Percentiles rank a stretch among this genome's conserved stretches.
These are phyloP conservation scores for Plectrocnemia conspersa DNA, from an alignment of 1,140 invertebrate species.

Conservation along the genomic window DNA sequence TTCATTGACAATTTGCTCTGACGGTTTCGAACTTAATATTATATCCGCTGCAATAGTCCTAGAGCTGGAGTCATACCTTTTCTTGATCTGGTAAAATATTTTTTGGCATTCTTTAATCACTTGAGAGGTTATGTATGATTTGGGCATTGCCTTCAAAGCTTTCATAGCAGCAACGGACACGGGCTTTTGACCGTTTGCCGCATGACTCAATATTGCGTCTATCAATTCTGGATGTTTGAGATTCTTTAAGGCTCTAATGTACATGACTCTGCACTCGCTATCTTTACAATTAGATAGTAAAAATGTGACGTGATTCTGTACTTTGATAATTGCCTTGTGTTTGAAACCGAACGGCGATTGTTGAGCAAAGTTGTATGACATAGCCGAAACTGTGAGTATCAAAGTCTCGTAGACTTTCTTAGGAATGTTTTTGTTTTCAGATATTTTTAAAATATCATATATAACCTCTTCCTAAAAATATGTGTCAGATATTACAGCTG, in stretches of 20 bases:
- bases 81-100: slow-evolving; percentile 62
- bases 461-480: slow-evolving; percentile 49
- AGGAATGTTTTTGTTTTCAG: slow-evolving; percentile 48
- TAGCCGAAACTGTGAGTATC: slow-evolving; percentile 59
- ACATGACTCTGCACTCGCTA: slow-evolving; percentile 56
- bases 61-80: slow-evolving; percentile 64
- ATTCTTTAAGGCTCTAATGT: slow-evolving; percentile 65
- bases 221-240: slow-evolving; percentile 55
- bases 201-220: slow-evolving; percentile 54
- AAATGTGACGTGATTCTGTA: slow-evolving; percentile 49
- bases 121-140: slow-evolving; percentile 45
- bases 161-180: slow-evolving; percentile 62
- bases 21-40: slow-evolving; percentile 57
- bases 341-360: slow-evolving; percentile 26
- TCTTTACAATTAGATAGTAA: slow-evolving; percentile 53
- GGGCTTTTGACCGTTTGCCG: slow-evolving; percentile 48
- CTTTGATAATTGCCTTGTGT: slow-evolving; percentile 44
- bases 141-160: slow-evolving; percentile 56
- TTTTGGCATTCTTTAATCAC: slow-evolving; percentile 49
- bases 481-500: not conserved
- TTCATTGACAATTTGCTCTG: slow-evolving; percentile 50
- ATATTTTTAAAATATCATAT: slow-evolving; percentile 53
- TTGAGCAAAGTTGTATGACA: slow-evolving; percentile 50
- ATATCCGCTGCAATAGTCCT: slow-evolving; percentile 69
- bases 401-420: slow-evolving; percentile 61